A percentile compares a stretch with the other conserved stretches of the same genome.
These are phyloP conservation scores for Anabacerthia variegaticeps DNA, from an alignment of 2,797 vertebrate species.

Conservation along the genomic window DNA sequence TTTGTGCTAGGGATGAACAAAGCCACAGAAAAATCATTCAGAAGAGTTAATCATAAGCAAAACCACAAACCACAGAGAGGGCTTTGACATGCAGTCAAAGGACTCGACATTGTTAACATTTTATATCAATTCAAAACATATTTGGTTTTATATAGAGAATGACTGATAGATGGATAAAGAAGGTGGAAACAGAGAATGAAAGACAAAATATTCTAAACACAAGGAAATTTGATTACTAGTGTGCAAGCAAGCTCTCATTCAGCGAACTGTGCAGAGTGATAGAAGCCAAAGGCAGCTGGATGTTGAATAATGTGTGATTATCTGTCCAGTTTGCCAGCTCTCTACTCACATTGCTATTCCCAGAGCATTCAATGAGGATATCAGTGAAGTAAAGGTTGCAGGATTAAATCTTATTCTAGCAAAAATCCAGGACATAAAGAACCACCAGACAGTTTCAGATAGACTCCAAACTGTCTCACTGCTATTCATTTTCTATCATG, in stretches of 20 bases:
- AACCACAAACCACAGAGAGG: background rate
- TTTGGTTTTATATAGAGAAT: background rate
- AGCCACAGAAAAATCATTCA: background rate
- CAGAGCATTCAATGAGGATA: background rate
- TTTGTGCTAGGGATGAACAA: background rate
- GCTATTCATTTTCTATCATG: conserved; percentile 1
- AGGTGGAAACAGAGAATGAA: background rate
- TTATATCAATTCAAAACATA: background rate
- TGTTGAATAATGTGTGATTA: background rate
- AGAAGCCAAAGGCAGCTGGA: background rate
- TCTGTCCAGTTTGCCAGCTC: background rate
- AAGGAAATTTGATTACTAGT: background rate
- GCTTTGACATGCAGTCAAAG: background rate
- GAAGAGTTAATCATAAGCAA: background rate
- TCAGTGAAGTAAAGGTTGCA: background rate
- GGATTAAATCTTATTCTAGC: background rate
- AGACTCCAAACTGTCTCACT: background rate
- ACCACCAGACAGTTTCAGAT: background rate
- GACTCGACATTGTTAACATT: background rate
- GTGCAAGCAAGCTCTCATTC: background rate
- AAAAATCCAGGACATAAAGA: background rate
- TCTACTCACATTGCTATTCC: background rate
- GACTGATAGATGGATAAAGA: background rate
- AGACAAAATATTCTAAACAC: background rate
- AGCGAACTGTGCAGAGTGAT: background rate